phyloP scores from a whole-genome alignment of 2,888 invertebrate genomes.

The Notodonta dromedarius region DNA sequence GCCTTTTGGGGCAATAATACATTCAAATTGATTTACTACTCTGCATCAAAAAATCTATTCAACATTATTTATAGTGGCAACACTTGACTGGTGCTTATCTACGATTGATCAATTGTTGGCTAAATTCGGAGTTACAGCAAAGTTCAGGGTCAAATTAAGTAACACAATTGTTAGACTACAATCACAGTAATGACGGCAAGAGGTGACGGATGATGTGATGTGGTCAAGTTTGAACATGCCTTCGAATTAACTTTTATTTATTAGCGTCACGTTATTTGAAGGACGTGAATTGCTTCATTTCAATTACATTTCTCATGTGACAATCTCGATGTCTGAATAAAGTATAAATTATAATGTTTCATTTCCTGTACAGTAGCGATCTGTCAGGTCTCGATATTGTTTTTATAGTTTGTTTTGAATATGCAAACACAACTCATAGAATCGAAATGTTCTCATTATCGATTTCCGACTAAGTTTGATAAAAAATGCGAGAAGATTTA shows the following conservation, averaged over 20 bases:
- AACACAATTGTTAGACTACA: constrained; percentile 30
- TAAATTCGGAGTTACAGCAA: constrained; percentile 25
- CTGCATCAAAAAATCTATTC: constrained; percentile 32
- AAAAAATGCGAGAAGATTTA: constrained; percentile 1
- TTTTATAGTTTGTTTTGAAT: constrained; percentile 1
- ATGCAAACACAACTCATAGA: constrained; percentile 4
- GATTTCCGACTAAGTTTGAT: neutral
- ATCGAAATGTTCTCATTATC: neutral
- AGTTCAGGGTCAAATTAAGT: constrained; percentile 32
- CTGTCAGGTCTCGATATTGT: neutral
- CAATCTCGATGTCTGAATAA: neutral
- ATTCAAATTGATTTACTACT: constrained; percentile 33
- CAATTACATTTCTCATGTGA: neutral
- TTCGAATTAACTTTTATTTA: neutral
- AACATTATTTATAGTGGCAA: constrained; percentile 26
- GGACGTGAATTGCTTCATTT: neutral
- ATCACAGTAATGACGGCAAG: constrained; percentile 23
- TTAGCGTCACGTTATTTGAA: neutral
- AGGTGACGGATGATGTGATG: constrained; percentile 29
- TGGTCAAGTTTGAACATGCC: constrained; percentile 28
- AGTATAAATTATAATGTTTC: neutral
- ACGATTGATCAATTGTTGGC: constrained; percentile 31
- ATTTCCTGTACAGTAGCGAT: constrained; percentile 1
- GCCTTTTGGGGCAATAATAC: constrained; percentile 1
- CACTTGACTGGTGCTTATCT: constrained; percentile 11